These are phyloP conservation scores for Nycteola revayana DNA, from an alignment of 2,888 invertebrate species.

Conservation along the genomic window DNA sequence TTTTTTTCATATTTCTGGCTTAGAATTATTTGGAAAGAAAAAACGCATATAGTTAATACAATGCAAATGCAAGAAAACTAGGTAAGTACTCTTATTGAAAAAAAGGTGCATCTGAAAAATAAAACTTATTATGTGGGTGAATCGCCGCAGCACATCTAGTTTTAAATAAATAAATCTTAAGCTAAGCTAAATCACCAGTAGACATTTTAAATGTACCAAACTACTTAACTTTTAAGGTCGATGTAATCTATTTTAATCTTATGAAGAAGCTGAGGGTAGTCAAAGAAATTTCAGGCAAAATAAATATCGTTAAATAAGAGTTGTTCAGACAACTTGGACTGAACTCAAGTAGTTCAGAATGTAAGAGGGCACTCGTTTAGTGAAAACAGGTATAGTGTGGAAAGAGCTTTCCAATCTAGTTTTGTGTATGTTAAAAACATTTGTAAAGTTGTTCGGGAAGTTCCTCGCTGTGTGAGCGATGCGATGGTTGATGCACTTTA, in stretches of 20 bases:
- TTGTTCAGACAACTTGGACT: slow-evolving; percentile 14
- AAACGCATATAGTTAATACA: too few relatives aligned
- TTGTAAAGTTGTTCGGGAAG: slow-evolving; percentile 10
- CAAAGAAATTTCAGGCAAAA: slow-evolving; percentile 24
- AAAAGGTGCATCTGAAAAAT: too few relatives aligned
- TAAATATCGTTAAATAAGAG: slow-evolving; percentile 29
- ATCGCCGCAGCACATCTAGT: too few relatives aligned
- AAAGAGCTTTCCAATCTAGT: slow-evolving; percentile 15
- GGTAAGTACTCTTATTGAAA: too few relatives aligned
- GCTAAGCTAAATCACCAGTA: slow-evolving; percentile 21
- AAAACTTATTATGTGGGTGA: too few relatives aligned
- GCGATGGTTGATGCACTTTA: too few relatives aligned
- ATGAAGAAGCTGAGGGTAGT: slow-evolving; percentile 27
- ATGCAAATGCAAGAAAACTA: too few relatives aligned
- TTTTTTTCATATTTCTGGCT: too few relatives aligned
- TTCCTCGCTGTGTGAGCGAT: too few relatives aligned
- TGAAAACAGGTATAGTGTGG: slow-evolving; percentile 19
- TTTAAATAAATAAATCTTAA: too few relatives aligned
- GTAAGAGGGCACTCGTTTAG: slow-evolving; percentile 18
- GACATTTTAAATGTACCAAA: slow-evolving; percentile 16
- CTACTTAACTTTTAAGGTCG: slow-evolving; percentile 27
- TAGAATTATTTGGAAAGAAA: too few relatives aligned
- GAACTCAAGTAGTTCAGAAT: slow-evolving; percentile 16
- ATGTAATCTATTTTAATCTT: slow-evolving; percentile 31
- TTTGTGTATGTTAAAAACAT: slow-evolving; percentile 24